Evolutionary conservation across 2,797 vertebrate genomes (phyloP).

Genomic region (Syncerus caffer): DNA sequence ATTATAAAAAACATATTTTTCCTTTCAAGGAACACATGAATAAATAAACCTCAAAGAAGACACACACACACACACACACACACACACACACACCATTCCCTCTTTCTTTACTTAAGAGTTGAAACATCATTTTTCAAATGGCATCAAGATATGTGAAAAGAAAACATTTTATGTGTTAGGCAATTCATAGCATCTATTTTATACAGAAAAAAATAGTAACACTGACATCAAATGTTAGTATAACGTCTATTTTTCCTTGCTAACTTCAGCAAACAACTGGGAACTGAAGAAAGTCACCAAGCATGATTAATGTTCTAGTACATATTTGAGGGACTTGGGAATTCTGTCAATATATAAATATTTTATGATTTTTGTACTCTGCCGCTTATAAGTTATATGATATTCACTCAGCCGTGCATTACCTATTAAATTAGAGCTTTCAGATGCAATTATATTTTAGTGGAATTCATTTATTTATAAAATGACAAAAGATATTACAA

Average conservation of each 20-base stretch:
- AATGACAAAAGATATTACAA: slow-evolving; percentile 66
- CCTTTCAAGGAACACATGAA: background rate
- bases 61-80: background rate
- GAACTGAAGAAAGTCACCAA: background rate
- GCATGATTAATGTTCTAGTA: slow-evolving; percentile 43
- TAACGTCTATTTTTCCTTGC: background rate
- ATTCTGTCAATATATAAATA: background rate
- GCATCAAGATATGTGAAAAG: slow-evolving; percentile 52
- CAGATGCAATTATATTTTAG: slow-evolving; percentile 42
- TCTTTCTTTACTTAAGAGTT: slow-evolving; percentile 45
- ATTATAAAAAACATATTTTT: background rate
- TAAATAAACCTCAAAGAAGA: background rate
- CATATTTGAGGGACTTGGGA: slow-evolving; percentile 15
- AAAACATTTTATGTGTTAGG: background rate
- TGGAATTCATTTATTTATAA: slow-evolving; percentile 61
- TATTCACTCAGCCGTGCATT: slow-evolving; percentile 60
- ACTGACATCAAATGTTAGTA: background rate
- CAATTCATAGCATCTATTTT: background rate
- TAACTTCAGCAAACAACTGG: background rate
- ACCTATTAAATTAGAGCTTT: slow-evolving; percentile 53
- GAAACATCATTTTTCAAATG: slow-evolving; percentile 73
- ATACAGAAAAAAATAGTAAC: background rate
- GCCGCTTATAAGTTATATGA: slow-evolving; percentile 60
- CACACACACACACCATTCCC: background rate
- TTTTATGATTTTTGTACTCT: slow-evolving; percentile 50